A percentile compares a stretch with the other conserved stretches of the same genome.
Evolutionary conservation across 2,797 vertebrate genomes (phyloP).

Genomic region (Sebastiscus albofasciatus): DNA sequence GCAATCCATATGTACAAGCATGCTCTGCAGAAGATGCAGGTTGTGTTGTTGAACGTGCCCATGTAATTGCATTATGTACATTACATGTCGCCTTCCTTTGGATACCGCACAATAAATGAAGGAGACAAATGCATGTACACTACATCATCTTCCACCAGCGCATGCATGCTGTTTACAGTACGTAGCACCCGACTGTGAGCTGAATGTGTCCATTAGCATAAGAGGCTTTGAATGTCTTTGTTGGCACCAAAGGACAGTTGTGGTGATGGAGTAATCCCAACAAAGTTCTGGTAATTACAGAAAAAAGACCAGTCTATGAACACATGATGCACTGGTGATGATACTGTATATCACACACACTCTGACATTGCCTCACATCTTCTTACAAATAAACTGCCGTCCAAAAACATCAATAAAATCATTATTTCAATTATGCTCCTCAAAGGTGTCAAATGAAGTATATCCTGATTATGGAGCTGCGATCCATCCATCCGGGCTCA

Average conservation of each 20-base stretch:
- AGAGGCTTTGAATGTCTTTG: conserved; percentile 62
- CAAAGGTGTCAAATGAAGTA: conserved; percentile 73
- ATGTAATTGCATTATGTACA: conserved; percentile 70
- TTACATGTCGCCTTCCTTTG: conserved; percentile 46
- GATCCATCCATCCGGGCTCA: conserved; percentile 72
- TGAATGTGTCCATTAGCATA: conserved; percentile 49
- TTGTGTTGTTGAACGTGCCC: conserved; percentile 35
- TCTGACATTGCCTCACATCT: conserved; percentile 16
- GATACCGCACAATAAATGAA: conserved; percentile 59
- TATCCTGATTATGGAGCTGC: conserved; percentile 68
- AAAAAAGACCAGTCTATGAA: background rate
- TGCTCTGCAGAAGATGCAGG: conserved; percentile 29
- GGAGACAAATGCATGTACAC: conserved; percentile 41
- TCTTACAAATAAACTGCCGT: conserved; percentile 43
- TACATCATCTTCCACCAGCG: conserved; percentile 28
- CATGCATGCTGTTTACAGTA: conserved; percentile 53
- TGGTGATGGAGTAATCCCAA: conserved; percentile 10
- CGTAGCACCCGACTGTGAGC: conserved; percentile 40
- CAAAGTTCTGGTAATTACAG: conserved; percentile 41
- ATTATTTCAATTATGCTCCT: conserved; percentile 69
- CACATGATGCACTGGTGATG: background rate
- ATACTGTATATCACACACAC: background rate
- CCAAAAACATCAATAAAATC: conserved; percentile 65
- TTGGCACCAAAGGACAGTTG: conserved; percentile 53
- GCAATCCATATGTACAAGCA: conserved; percentile 23